A percentile compares a stretch with the other conserved stretches of the same genome.
These are phyloP conservation scores for Gobiocypris rarus DNA, from an alignment of 2,113 vertebrate genomes.

Conservation along the genomic window DNA sequence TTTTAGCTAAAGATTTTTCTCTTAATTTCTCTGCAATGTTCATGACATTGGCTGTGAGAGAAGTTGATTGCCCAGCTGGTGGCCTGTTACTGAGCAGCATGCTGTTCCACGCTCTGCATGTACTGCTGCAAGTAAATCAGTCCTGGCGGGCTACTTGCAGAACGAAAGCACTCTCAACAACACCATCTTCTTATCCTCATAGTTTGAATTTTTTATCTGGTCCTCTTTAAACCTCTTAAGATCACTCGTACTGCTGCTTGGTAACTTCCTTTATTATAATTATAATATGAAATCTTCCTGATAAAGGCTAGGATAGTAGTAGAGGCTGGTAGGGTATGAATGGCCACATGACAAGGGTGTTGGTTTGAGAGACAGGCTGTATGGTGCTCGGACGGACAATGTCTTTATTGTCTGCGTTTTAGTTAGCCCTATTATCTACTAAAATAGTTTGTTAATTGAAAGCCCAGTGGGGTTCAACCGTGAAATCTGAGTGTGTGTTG, in stretches of 20 bases:
- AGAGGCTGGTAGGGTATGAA: constrained; percentile 41
- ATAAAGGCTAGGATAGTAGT: constrained; percentile 36
- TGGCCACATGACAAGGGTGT: background rate
- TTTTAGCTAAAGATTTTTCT: background rate
- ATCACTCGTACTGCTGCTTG: background rate
- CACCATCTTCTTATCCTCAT: background rate
- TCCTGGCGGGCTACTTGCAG: constrained; percentile 10
- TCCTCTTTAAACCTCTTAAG: background rate
- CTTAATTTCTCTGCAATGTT: constrained; percentile 2
- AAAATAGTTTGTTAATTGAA: constrained; percentile 40
- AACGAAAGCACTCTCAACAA: background rate
- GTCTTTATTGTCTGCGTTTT: constrained; percentile 81
- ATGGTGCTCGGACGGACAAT: constrained; percentile 75
- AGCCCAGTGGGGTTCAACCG: background rate
- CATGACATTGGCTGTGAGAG: background rate
- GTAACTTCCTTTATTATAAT: background rate
- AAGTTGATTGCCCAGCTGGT: background rate
- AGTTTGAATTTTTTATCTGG: background rate
- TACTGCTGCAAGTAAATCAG: background rate
- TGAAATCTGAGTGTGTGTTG: background rate
- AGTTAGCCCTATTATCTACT: constrained; percentile 68
- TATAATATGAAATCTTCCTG: background rate
- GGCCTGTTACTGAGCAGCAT: background rate
- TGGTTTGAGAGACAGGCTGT: background rate
- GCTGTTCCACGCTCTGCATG: constrained; percentile 12